Evolutionary conservation across 2,888 invertebrate species (phyloP), one percentile per base, ranked within the genome.

Genomic region (Thymelicus acteon): DNA sequence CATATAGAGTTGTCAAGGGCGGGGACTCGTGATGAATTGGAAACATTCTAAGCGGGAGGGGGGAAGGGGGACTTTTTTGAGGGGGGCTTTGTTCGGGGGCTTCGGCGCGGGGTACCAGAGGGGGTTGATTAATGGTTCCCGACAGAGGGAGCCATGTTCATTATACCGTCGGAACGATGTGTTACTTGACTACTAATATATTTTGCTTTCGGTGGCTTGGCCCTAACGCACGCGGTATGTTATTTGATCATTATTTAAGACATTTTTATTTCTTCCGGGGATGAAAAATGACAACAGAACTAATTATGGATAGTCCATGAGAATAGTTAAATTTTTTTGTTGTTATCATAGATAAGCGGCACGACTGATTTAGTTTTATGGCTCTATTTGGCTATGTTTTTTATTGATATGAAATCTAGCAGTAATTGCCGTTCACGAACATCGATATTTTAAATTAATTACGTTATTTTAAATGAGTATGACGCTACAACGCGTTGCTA

Each of bases 1-100:
- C 93, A 88, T 94, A 95, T 95, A 94, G 94, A 95, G 95, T 94
- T 94, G 94, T 95, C 94, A 94, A 92, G 93, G 95, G 95, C 94
- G 94, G 94, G 87, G 94, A 93, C 85, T 91, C 85, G 92, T 93
- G 93, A 94, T 94, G 94, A 91, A 94, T 94, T 92, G 92, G 89
- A 85, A 90, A 91, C 92, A 89, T 90, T 91, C 88, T 87, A 83
- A 86, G 87, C 86, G 86, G 90, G 87, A 83, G 88, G 79, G 84
- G 85, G 84, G 75, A 85, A 82, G 85, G 89, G 89, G 90, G 88
- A 83, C 78, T 85, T 87, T 91, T 91, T 90, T 85, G 86, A 82
- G 86, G 90, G 89, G 88, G 83, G 82, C 79, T 77, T 62, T 78
- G 82, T 79, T 84, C 84, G 77, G 82, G 85, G 87, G 79, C 82